phyloP scores from a whole-genome alignment of 2,888 invertebrate genomes.

The Caenorhabditis becei region DNA sequence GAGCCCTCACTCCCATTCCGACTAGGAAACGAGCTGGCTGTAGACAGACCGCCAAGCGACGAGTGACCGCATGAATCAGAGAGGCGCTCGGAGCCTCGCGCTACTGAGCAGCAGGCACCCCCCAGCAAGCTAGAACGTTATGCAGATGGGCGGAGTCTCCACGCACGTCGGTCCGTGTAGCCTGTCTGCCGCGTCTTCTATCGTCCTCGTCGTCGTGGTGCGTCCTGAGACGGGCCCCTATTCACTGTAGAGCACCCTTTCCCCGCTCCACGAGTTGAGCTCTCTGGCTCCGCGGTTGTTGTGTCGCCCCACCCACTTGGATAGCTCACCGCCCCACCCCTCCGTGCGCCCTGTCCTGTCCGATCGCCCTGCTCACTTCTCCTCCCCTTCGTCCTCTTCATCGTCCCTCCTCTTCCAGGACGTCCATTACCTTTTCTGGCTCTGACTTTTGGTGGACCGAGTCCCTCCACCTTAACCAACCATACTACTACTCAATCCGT shows the following conservation, averaged over 20 bases:
- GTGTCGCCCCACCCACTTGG: constrained; percentile 53
- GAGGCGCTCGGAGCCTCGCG: constrained; percentile 36
- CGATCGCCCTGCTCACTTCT: constrained; percentile 43
- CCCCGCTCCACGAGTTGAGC: constrained; percentile 52
- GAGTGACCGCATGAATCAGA: constrained; percentile 57
- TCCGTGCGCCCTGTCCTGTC: constrained; percentile 52
- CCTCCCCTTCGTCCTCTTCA: constrained; percentile 19
- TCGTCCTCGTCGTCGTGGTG: constrained; percentile 58
- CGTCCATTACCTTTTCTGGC: constrained; percentile 7
- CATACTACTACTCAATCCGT: constrained; percentile 48
- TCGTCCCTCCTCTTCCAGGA: constrained; percentile 20
- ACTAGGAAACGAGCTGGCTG: constrained; percentile 62
- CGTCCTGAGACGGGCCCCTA: constrained; percentile 35
- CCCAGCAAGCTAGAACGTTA: constrained; percentile 53
- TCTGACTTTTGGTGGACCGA: constrained; percentile 39
- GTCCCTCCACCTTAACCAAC: constrained; percentile 25
- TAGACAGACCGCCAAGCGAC: constrained; percentile 51
- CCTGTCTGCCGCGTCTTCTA: constrained; percentile 54
- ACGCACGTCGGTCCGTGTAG: constrained; percentile 36
- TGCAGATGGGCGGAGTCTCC: constrained; percentile 55
- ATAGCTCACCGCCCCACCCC: constrained; percentile 48
- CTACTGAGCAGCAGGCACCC: constrained; percentile 46
- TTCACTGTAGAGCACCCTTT: constrained; percentile 57
- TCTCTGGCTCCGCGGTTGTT: constrained; percentile 44
- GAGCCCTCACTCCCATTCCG: constrained; percentile 38